Evolutionary conservation across 2,113 vertebrate genomes (phyloP).

Genomic region (Tragelaphus strepsiceros): DNA sequence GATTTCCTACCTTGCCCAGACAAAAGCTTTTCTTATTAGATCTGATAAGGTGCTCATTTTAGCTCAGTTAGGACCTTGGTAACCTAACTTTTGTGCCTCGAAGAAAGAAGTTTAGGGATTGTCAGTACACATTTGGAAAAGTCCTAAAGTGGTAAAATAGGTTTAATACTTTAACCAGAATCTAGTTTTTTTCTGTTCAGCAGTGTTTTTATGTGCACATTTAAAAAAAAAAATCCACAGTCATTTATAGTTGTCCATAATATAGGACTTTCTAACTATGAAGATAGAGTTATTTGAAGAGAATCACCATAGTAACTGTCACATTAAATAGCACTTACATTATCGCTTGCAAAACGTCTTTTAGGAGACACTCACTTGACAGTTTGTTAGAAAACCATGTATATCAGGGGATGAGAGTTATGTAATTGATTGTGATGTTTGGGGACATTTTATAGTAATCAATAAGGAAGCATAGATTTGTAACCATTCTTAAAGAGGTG

Average conservation of each 20-base stretch:
- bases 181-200: conserved; percentile 2
- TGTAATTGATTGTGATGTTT: conserved; percentile 39
- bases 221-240: background rate
- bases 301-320: conserved; percentile 38
- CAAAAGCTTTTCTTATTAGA: conserved; percentile 59
- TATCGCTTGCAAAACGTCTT: conserved; percentile 35
- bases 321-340: conserved; percentile 25
- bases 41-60: conserved; percentile 49
- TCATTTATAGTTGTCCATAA: background rate
- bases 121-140: conserved; percentile 16
- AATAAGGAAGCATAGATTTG: background rate
- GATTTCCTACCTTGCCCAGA: conserved; percentile 64
- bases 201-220: conserved; percentile 1
- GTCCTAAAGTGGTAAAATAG: conserved; percentile 26
- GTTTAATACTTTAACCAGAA: conserved; percentile 16
- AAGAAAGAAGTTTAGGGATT: background rate
- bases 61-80: conserved; percentile 38
- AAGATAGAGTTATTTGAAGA: conserved; percentile 40
- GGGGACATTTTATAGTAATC: background rate
- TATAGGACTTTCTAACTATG: conserved; percentile 17
- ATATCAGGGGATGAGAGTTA: background rate
- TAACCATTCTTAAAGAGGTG: background rate
- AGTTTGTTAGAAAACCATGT: background rate
- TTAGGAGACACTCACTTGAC: conserved; percentile 40
- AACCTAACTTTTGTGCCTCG: background rate